phyloP scores from a whole-genome alignment of 1,140 invertebrate species.

The Vanessa atalanta region DNA sequence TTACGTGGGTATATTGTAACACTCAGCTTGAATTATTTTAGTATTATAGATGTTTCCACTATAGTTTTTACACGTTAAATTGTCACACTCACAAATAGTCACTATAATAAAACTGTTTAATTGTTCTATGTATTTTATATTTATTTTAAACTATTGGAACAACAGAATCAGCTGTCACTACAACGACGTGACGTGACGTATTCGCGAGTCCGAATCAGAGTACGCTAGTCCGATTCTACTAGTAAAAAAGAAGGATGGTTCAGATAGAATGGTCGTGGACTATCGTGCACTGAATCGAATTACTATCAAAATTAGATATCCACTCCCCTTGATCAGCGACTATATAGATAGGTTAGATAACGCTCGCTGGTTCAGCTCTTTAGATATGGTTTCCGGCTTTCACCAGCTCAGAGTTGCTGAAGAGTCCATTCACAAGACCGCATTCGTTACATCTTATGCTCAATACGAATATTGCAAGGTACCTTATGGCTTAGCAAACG shows the following conservation, averaged over 20 bases:
- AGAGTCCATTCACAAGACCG: slow-evolving; percentile 30
- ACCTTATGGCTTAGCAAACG: slow-evolving; percentile 25
- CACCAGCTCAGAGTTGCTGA: slow-evolving; percentile 16
- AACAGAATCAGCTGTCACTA: no score
- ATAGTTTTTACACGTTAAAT: no score
- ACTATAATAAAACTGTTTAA: no score
- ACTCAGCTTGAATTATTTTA: no score
- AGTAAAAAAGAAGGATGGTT: slow-evolving; percentile 11
- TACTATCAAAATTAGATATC: not conserved
- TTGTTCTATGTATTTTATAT: no score
- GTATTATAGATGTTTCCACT: no score
- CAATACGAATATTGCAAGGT: slow-evolving; percentile 20
- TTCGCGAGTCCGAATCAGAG: not conserved
- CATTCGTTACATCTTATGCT: slow-evolving; percentile 23
- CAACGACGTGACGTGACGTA: no score
- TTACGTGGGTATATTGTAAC: no score
- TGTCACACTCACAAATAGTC: no score
- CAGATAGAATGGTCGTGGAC: not conserved
- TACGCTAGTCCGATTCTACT: slow-evolving; percentile 8
- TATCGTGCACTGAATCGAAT: not conserved
- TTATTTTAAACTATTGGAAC: no score
- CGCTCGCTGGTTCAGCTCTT: slow-evolving; percentile 11
- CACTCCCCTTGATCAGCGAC: slow-evolving; percentile 22
- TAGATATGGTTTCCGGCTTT: slow-evolving; percentile 35
- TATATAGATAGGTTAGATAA: slow-evolving; percentile 29